phyloP scores from a whole-genome alignment of 1,140 invertebrate genomes.

The Chironomus tepperi region DNA sequence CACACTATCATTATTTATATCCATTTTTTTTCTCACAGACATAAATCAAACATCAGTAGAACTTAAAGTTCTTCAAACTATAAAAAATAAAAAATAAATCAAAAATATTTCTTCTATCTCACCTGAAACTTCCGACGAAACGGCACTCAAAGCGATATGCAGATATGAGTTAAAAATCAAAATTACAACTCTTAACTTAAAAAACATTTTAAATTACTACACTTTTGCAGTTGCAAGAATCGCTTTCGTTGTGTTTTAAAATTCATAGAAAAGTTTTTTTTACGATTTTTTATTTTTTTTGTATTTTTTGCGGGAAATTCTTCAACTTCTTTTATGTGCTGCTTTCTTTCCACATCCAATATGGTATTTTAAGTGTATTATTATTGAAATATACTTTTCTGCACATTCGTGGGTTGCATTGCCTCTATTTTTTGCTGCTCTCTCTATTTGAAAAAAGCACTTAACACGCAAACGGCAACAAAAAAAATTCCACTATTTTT shows the following conservation, averaged over 20 bases:
- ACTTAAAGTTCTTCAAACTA: not conserved
- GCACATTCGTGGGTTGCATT: slow-evolving; percentile 5
- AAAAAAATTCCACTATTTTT: not conserved
- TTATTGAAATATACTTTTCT: slow-evolving; percentile 21
- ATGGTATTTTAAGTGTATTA: slow-evolving; percentile 20
- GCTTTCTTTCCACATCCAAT: not conserved
- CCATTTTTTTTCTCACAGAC: too few relatives aligned
- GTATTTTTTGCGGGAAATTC: not conserved
- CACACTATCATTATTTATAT: too few relatives aligned
- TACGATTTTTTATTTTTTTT: slow-evolving; percentile 6
- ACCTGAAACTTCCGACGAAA: slow-evolving; percentile 17
- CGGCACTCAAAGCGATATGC: slow-evolving; percentile 1
- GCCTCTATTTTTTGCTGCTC: not conserved
- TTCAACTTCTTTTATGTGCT: not conserved
- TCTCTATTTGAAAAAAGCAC: slow-evolving; percentile 5
- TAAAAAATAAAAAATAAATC: not conserved
- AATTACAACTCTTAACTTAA: slow-evolving; percentile 19
- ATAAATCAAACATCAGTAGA: too few relatives aligned
- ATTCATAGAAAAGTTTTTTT: slow-evolving; percentile 16
- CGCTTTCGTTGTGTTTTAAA: slow-evolving; percentile 12
- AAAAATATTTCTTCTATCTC: slow-evolving; percentile 10
- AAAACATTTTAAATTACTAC: slow-evolving; percentile 21
- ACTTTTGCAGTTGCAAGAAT: slow-evolving; percentile 12
- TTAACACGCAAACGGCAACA: slow-evolving; percentile 15
- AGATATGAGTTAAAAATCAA: slow-evolving; percentile 17